Percentiles rank a stretch among this genome's conserved stretches.
Evolutionary conservation across 2,888 invertebrate genomes (phyloP).

Genomic region (Tenodera sinensis): DNA sequence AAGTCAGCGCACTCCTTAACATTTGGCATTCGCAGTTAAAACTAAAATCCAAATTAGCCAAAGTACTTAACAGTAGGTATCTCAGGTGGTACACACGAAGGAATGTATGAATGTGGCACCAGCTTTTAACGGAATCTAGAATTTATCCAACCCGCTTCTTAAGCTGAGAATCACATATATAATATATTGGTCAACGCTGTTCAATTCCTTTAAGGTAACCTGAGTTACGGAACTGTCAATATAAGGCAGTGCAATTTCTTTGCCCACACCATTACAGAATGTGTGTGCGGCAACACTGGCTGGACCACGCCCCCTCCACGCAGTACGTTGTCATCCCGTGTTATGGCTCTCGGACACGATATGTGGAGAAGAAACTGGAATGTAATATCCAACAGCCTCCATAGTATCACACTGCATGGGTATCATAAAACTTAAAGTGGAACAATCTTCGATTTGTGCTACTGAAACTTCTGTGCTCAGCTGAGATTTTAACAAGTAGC

Average conservation of each 20-base stretch:
- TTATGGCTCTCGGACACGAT: slow-evolving; percentile 12
- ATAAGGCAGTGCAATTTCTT: background rate
- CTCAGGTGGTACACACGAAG: no score
- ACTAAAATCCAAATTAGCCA: no score
- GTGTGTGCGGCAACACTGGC: background rate
- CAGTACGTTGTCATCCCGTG: slow-evolving; percentile 5
- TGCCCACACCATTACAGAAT: background rate
- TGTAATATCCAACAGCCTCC: background rate
- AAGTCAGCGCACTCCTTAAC: no score
- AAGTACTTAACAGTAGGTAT: no score
- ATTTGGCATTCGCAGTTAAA: no score
- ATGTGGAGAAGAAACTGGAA: background rate
- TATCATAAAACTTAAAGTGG: background rate
- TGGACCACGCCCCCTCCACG: slow-evolving; percentile 1
- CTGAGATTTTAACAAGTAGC: background rate
- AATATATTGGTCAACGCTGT: no score
- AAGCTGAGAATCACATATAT: no score
- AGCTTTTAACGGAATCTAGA: no score
- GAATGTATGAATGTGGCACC: no score
- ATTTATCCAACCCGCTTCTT: no score
- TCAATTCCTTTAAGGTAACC: no score
- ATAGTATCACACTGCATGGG: background rate
- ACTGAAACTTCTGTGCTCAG: background rate
- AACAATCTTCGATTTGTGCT: background rate
- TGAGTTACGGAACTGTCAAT: background rate